Evolutionary conservation across 2,113 vertebrate species (phyloP).

Genomic region (Loxodonta africana): DNA sequence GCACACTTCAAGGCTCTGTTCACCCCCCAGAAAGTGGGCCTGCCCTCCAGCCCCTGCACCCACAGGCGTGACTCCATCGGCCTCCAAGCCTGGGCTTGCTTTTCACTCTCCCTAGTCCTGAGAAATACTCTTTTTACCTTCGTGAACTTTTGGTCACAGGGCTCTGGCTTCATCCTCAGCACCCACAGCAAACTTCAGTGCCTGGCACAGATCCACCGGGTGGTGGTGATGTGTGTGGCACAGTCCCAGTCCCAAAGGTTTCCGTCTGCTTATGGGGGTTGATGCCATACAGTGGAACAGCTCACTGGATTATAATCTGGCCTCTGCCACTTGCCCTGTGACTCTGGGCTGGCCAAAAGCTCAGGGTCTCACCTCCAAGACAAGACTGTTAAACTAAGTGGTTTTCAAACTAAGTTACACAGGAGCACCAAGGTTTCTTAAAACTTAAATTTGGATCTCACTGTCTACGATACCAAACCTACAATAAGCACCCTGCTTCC

Average conservation of each 20-base stretch:
- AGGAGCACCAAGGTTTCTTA: background rate
- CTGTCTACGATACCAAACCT: background rate
- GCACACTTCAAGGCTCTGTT: rapidly evolving
- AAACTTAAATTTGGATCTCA: background rate
- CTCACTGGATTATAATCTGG: background rate
- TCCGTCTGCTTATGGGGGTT: background rate
- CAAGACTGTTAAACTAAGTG: background rate
- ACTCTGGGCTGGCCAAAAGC: background rate
- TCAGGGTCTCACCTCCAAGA: background rate
- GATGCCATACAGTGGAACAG: background rate
- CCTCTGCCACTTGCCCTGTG: background rate
- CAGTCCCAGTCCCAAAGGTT: too few species aligned
- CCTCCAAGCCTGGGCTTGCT: too few species aligned
- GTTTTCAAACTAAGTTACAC: background rate
- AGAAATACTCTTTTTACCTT: background rate
- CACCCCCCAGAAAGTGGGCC: background rate
- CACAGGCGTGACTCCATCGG: background rate
- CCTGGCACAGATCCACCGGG: background rate
- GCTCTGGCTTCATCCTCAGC: background rate
- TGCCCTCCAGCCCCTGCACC: too few species aligned
- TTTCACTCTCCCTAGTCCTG: background rate
- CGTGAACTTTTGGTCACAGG: rapidly evolving
- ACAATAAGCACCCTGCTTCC: too few species aligned
- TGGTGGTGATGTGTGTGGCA: background rate
- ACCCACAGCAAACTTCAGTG: background rate